Evolutionary conservation across 2,113 vertebrate genomes (phyloP).

Genomic region (Noturus placidus): DNA sequence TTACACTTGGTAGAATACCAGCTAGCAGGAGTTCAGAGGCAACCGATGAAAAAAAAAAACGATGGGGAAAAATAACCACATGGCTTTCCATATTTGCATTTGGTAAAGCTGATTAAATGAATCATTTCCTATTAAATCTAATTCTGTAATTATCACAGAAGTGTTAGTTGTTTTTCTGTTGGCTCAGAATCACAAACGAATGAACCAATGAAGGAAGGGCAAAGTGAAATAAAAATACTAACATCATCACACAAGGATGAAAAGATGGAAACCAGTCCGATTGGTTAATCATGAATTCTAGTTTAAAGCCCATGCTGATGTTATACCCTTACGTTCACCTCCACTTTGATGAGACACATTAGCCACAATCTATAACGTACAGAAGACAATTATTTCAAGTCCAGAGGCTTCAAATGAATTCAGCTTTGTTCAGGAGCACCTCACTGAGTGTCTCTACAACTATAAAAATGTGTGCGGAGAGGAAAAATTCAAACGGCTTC

Average conservation of each 20-base stretch:
- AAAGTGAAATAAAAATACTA: neutral
- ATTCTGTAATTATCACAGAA: neutral
- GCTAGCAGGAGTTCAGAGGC: neutral
- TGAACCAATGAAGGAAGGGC: neutral
- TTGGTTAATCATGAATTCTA: neutral
- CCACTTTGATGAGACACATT: slow-evolving; percentile 14
- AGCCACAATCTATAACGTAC: too few species aligned
- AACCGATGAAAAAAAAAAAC: neutral
- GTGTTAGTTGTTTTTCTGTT: neutral
- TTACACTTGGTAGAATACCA: neutral
- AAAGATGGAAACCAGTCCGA: too few species aligned
- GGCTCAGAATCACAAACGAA: neutral
- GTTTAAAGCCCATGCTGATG: neutral
- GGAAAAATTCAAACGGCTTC: neutral
- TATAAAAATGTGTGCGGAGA: neutral
- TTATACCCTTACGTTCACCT: too few species aligned
- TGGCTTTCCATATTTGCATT: neutral
- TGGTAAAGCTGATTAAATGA: neutral
- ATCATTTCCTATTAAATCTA: neutral
- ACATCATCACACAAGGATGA: neutral
- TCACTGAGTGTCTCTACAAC: neutral
- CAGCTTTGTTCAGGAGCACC: neutral
- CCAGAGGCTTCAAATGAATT: neutral
- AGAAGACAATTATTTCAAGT: neutral
- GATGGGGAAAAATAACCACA: neutral